Base-by-base conservation (phyloP, 2,888 invertebrate species). In the Caradrina clavipalpis region DNA sequence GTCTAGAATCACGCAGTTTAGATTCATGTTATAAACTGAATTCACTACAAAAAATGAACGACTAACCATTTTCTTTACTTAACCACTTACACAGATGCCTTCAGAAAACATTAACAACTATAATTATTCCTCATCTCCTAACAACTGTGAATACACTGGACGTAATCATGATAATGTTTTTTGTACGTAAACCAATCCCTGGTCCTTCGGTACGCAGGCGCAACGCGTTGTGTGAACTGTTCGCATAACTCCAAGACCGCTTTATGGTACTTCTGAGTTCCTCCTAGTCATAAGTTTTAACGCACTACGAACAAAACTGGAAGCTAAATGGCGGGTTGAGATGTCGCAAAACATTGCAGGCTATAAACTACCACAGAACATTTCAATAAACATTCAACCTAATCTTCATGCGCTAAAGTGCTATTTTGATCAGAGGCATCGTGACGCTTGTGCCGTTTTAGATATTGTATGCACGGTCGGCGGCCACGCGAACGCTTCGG, bases 281-380 rank as follows among this genome's bases (percentile, higher is more conserved):
- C 73, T 72, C 59, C 82, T 51, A 77, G 80, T 82, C 81, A 78
- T 87, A 87, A 85, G 82, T 85, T 88, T 87, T 87, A 88, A 88
- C 87, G 87, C 86, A 87, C 87, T 86, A 80, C 73, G 69, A 79
- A 83, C 85, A 83, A 83, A 88, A 89, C 89, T 88, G 88, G 90
- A 86, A 89, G 89, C 89, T 82, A 87, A 89, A 87, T 88, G 88
- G 89, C 87, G 84, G 81, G 84, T 85, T 80, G 84, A 81, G 75
- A 84, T 68, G 81, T 87, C 85, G 86, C 88, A 85, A 86, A 88
- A 89, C 87, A 87, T 88, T 78, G 84, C 83, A 86, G 79, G 79
- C 85, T 81, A 88, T 87, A 88, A 87, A 87, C 82, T 81, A 86
- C 78, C 66, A 69, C 49, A 67, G 50, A 68, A 69, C 42, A 75